Conservation (phyloP, 2,888 invertebrate genomes). For the Amphipyra tragopoginis region DNA sequence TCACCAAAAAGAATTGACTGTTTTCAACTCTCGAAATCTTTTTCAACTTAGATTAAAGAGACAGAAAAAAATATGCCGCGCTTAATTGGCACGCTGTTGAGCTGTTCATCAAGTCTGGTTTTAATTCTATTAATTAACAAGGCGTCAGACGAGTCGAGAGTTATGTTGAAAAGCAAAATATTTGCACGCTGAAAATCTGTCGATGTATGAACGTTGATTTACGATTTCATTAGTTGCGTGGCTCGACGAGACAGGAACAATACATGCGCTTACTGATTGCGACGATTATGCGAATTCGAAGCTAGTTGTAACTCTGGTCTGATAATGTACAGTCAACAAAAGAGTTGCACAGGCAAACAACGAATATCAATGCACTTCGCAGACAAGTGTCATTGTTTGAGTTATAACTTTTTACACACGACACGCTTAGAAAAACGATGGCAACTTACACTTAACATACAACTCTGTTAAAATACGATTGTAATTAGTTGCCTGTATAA, state of each 20-base stretch:
- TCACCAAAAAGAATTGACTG: conserved; percentile 20
- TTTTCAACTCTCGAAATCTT: conserved; percentile 26
- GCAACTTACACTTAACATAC: too few relatives aligned
- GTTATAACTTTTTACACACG: too few relatives aligned
- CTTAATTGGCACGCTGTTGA: conserved; percentile 70
- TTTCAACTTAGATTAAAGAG: conserved; percentile 53
- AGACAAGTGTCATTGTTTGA: too few relatives aligned
- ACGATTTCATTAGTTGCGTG: conserved; percentile 85
- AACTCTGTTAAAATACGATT: too few relatives aligned
- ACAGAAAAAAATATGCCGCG: conserved; percentile 44
- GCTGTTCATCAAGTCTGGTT: conserved; percentile 73
- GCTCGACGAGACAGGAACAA: conserved; percentile 72
- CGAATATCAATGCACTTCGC: too few relatives aligned
- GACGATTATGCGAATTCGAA: conserved; percentile 59
- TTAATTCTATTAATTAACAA: conserved; percentile 83
- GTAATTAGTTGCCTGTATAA: too few relatives aligned
- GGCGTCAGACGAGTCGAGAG: conserved; percentile 69
- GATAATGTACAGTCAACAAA: conserved; percentile 11
- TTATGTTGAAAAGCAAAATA: conserved; percentile 78
- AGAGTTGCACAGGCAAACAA: too few relatives aligned
- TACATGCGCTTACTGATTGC: conserved; percentile 72
- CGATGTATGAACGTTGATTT: conserved; percentile 84
- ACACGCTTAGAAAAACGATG: too few relatives aligned
- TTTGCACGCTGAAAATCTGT: conserved; percentile 78
- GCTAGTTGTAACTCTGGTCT: conserved; percentile 22